Evolutionary conservation across 1,140 invertebrate genomes (phyloP).

Genomic region (Zaprionus camerounensis): DNA sequence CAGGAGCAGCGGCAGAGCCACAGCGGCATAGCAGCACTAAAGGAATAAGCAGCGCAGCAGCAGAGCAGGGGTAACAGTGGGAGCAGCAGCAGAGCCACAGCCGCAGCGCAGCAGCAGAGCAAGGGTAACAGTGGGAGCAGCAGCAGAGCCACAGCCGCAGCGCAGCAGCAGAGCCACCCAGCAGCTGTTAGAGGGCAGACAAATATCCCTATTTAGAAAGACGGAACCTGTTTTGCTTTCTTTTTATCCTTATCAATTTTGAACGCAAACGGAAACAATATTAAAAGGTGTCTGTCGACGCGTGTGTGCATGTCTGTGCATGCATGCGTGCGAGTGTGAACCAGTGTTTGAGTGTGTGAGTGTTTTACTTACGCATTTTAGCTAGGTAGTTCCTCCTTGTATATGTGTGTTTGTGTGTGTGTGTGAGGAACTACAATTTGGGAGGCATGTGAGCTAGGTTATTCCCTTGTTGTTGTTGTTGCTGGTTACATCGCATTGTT

Average conservation of each 20-base stretch:
- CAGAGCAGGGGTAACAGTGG: not conserved
- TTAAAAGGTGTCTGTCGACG: not conserved
- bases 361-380: slow-evolving; percentile 45
- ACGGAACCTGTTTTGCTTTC: not conserved
- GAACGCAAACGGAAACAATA: slow-evolving; percentile 27
- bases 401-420: slow-evolving; percentile 29
- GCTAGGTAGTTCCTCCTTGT: slow-evolving; percentile 2
- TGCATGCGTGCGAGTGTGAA: slow-evolving; percentile 14
- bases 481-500: slow-evolving; percentile 45
- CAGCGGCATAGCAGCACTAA: slow-evolving; percentile 5
- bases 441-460: slow-evolving; percentile 36
- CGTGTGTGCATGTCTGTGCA: not conserved
- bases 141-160: slow-evolving; percentile 5
- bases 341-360: not conserved
- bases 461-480: slow-evolving; percentile 16
- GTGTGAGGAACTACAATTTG: slow-evolving; percentile 41
- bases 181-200: not conserved
- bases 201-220: not conserved
- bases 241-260: slow-evolving; percentile 37
- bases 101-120: not conserved
- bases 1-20: not conserved
- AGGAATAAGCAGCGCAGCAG: not conserved
- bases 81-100: not conserved
- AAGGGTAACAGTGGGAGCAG: not conserved
- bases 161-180: not conserved